Percentiles rank a stretch among this genome's conserved stretches.
Conservation (phyloP, 2,888 invertebrate genomes). For the Dendrolimus pini region DNA sequence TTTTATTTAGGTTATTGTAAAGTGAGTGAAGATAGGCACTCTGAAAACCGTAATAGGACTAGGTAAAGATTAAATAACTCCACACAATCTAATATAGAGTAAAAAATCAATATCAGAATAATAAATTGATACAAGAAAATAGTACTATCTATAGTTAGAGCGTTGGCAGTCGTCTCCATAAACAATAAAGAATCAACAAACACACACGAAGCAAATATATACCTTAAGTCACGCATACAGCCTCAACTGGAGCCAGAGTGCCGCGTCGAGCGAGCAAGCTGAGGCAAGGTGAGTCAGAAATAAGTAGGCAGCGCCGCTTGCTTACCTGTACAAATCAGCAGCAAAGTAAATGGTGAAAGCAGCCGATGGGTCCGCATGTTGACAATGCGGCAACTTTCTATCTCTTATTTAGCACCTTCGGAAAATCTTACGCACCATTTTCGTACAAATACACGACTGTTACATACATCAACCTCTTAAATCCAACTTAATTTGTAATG, state of each 20-base stretch:
- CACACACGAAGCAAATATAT: constrained; percentile 20
- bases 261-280: constrained; percentile 11
- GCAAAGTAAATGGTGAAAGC: constrained; percentile 66
- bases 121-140: too few species aligned
- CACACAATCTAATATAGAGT: too few species aligned
- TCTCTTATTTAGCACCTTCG: constrained; percentile 37
- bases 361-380: constrained; percentile 59
- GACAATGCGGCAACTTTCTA: constrained; percentile 53
- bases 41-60: too few species aligned
- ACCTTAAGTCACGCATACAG: constrained; percentile 2
- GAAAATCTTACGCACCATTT: constrained; percentile 58
- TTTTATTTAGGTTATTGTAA: too few species aligned
- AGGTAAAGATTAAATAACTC: too few species aligned
- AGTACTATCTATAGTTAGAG: not conserved
- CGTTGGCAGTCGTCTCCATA: constrained; percentile 17
- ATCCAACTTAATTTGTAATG: constrained; percentile 49
- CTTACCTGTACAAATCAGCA: constrained; percentile 72
- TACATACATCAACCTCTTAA: constrained; percentile 34
- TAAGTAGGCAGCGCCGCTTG: constrained; percentile 58
- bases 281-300: constrained; percentile 56
- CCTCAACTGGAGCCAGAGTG: constrained; percentile 1
- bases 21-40: too few species aligned
- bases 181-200: constrained; percentile 27
- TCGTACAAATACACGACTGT: constrained; percentile 39
- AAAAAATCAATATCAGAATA: too few species aligned